These are phyloP conservation scores for Clarias batrachus DNA, from an alignment of 2,113 vertebrate genomes.

Conservation along the genomic window DNA sequence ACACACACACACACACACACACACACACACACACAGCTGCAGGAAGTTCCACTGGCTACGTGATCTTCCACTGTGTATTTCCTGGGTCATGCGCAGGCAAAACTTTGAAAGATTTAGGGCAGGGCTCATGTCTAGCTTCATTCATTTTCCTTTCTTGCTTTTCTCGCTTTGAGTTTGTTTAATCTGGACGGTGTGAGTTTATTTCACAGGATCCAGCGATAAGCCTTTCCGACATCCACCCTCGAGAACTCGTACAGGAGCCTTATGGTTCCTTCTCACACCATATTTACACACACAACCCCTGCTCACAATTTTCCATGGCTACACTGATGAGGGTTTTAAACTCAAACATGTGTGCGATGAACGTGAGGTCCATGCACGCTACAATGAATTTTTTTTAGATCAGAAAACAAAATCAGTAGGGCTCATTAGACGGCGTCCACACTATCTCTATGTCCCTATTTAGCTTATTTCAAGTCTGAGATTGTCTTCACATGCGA, in stretches of 20 bases:
- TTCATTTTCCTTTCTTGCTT: conserved; percentile 9
- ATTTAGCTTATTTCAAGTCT: too few species aligned
- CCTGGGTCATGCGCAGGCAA: conserved; percentile 31
- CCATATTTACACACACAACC: conserved; percentile 20
- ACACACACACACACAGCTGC: conserved; percentile 23
- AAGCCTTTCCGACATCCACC: conserved; percentile 39
- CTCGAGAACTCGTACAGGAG: conserved; percentile 52
- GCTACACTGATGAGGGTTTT: background rate
- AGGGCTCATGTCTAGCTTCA: background rate
- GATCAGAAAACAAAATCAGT: background rate
- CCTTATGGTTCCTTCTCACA: conserved; percentile 45
- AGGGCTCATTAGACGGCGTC: background rate
- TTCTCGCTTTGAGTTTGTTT: conserved; percentile 58
- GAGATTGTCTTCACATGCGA: too few species aligned
- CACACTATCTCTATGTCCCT: background rate
- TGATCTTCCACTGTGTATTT: conserved; percentile 44
- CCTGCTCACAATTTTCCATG: conserved; percentile 3
- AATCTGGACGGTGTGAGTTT: conserved; percentile 63
- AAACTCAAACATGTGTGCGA: background rate
- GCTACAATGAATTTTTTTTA: background rate
- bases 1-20: conserved; percentile 13
- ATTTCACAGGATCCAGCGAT: conserved; percentile 61
- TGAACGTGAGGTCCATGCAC: background rate
- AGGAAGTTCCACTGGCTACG: conserved; percentile 42
- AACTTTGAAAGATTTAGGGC: conserved; percentile 23